Evolutionary conservation across 2,113 vertebrate genomes (phyloP), one percentile per base, ranked within the genome.

Genomic region (Ia io): DNA sequence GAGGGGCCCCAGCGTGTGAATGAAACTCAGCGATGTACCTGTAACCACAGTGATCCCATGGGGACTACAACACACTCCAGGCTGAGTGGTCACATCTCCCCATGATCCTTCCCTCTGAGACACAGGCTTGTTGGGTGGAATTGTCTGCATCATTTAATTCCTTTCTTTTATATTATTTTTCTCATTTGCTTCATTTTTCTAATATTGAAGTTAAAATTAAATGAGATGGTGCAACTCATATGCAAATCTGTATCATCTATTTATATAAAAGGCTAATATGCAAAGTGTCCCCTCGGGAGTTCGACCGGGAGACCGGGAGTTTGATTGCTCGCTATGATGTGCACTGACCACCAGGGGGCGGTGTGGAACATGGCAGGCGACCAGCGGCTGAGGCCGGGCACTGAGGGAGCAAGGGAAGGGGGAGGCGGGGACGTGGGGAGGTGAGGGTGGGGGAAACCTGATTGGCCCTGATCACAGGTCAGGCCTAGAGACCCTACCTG

Each of bases 181-280:
- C 2, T 61, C 32, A 78, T 87, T 88, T 78, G 59, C 30, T 32
- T 59, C 49, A 65, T 47, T 80, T 90, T 90, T 84, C 88, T 73
- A 76, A 74, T 69, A 67, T 42, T 70, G 14, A 85, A 44, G 4
- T 91, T 74, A 94, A 63, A 82, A 40, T 80, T 82, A 70, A 91
- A 85, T 40, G 51, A 56, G 20, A 71, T 5, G 12, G 3, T 37
- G 28, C 30, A 84, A 25, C 9, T 47, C 40, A 17, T 53, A 3
- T 16, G 28, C 63, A 9, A 70, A 25, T 63, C 16, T 76, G 2
- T 40, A 32, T 49, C 47, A 9, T 17, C 5, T 51, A 51, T 53
- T 9, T 53, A 22, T 9, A 56, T 22, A 56, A 37, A 59, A 3
- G 56, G 56, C 56, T 59, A 59, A 59, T 59, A 59, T 59, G 56